Base-by-base conservation (phyloP, 2,797 vertebrate species). In the Danio choprae region DNA sequence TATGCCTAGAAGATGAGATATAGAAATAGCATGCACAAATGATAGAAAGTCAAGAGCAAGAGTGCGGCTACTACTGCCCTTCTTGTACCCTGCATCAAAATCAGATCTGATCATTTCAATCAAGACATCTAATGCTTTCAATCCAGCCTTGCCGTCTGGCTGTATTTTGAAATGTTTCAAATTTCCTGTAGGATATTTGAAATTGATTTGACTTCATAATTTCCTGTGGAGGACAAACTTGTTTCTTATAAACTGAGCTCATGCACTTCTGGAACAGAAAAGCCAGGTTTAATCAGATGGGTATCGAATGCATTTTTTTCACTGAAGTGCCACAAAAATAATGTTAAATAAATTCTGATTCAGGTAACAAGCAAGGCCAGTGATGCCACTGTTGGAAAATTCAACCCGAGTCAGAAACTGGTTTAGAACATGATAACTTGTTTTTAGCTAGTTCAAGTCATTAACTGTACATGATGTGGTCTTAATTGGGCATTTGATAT, bases 1-100 rank as follows among this genome's bases (percentile, higher is more conserved):
- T 67, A 56, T 40, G 58, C 60, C 58, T 75, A 58, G 38, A 46
- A 1, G 22, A 22, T 80, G 60, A 65, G 38, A 65, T 65, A 56
- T 65, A 55, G 74, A 79, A 80, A 80, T 48, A 10, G 20, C 84
- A 83, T 78, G 81, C 78, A 83, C 36, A 64, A 63, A 58, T 29
- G 5, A 77, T 20, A 65, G 70, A 72, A 29, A 74, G 18, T 18
- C 69, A 53, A 74, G 22, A 69, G 12, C 5, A 7, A 70, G 48
- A 18, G 16, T 62, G 22, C 36, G 0, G 40, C 36, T 41, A 43
- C 36, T 20, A 70, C 22, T 36, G 40, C 18, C 60, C 4, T 64
- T 22, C 18, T 41, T 76, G 60, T 65, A 16, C 44, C 43, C 46
- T 74, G 58, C 73, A 74, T 74, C 73, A 41, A 74, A 62, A 74